Percentiles rank a stretch among this genome's conserved stretches.
Evolutionary conservation across 2,888 invertebrate species (phyloP).

Genomic region (Caenorhabditis macrosperma): DNA sequence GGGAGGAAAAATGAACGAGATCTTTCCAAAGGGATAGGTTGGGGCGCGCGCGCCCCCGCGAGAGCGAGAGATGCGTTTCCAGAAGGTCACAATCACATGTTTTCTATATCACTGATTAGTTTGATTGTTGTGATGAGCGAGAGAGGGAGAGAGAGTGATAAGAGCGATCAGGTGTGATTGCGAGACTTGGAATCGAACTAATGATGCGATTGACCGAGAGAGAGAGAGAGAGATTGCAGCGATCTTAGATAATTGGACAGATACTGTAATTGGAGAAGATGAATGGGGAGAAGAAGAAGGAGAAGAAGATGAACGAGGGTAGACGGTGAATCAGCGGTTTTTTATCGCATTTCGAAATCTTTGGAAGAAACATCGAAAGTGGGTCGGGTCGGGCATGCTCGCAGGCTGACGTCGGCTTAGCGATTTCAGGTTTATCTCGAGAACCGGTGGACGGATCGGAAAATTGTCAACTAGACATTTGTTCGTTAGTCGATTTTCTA

Average conservation of each 20-base stretch:
- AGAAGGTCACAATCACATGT: constrained; percentile 39
- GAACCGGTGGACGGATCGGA: not conserved
- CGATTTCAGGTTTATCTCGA: not conserved
- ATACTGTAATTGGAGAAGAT: not conserved
- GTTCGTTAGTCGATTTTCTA: not conserved
- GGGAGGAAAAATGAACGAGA: not conserved
- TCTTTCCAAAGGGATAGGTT: too few relatives aligned
- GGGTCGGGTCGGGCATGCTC: not conserved
- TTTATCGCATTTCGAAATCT: not conserved
- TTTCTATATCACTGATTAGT: not conserved
- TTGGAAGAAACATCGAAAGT: not conserved
- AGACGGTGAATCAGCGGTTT: too few relatives aligned
- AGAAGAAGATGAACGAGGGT: not conserved
- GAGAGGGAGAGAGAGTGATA: not conserved
- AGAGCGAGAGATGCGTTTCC: constrained; percentile 6
- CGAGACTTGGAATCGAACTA: constrained; percentile 10
- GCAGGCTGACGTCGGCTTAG: not conserved
- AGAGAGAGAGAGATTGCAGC: not conserved
- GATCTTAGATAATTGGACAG: not conserved
- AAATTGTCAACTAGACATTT: not conserved
- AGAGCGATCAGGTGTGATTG: not conserved
- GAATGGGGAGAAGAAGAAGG: not conserved
- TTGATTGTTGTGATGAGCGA: not conserved
- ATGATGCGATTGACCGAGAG: not conserved
- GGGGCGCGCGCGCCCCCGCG: too few relatives aligned